Base-by-base conservation (phyloP, 2,888 invertebrate genomes). In the Tholera decimalis region DNA sequence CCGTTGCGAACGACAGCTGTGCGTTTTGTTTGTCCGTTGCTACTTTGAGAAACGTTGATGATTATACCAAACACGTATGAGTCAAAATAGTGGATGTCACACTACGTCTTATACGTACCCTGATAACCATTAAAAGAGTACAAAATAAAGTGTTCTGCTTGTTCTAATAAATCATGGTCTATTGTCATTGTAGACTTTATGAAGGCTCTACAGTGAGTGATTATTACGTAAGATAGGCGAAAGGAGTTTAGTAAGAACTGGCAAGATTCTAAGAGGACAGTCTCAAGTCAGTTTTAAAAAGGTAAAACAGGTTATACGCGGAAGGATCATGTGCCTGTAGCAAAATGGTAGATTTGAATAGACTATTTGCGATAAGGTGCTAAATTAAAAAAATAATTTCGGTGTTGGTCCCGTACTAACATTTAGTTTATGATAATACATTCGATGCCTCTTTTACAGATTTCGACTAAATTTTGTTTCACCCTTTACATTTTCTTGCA, bases 151-250 rank as follows among this genome's bases (percentile, higher is more conserved):
- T 51, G 39, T 15, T 22, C 22, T 44, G 5, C 22, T 63, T 73
- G 55, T 43, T 54, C 60, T 62, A 50, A 69, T 76, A 73, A 73
- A 78, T 79, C 56, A 76, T 44, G 5, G 8, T 24, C 55, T 63
- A 69, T 69, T 73, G 77, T 78, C 57, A 60, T 30, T 43, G 22
- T 57, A n/a, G 51, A 33, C 37, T 54, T 60, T 70, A 39, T 59
- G 57, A 39, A 58, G 50, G n/a, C 13, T 46, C 26, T 39, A 28
- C 70, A 57, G 26, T 50, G 37, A 65, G 50, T 54, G 60, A 72
- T 79, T 39, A 64, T 76, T 64, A 60, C 63, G 41, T 76, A 68
- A 73, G 63, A 57, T 59, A 49, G 41, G 57, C 22, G 73, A 76
- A 79, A 73, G 55, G 70, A 54, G 60, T 60, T 62, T n/a, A 54